Conservation (phyloP, 2,797 vertebrate species). For the Paratrypauchen microcephalus region DNA sequence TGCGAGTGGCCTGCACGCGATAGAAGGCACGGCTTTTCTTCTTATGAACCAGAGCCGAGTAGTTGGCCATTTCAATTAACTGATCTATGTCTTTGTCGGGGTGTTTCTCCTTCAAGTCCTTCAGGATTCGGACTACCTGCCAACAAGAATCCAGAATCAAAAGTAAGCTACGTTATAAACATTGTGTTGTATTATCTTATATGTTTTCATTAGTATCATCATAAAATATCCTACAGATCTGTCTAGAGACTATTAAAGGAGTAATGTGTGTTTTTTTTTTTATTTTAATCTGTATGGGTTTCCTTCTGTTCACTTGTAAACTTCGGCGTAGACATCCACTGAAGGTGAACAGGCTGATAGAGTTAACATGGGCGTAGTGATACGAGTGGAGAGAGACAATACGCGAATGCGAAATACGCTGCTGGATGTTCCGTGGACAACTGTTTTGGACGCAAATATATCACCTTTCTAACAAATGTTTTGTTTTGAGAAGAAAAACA, state of each 20-base stretch:
- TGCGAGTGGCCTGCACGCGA: constrained; percentile 90
- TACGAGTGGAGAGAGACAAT: too few relatives aligned
- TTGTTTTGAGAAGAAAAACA: too few relatives aligned
- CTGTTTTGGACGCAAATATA: too few relatives aligned
- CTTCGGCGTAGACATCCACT: too few relatives aligned
- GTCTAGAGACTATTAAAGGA: neutral
- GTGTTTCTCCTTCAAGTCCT: constrained; percentile 91
- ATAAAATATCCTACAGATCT: neutral
- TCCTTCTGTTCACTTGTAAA: too few relatives aligned
- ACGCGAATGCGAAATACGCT: too few relatives aligned
- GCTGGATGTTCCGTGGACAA: too few relatives aligned
- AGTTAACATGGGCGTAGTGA: too few relatives aligned
- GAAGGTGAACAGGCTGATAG: too few relatives aligned
- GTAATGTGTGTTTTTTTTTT: too few relatives aligned
- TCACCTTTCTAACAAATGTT: too few relatives aligned
- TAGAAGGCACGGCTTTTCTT: constrained; percentile 96
- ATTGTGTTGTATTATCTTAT: neutral
- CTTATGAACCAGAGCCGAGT: constrained; percentile 87
- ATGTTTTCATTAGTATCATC: neutral
- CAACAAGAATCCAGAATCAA: constrained; percentile 1
- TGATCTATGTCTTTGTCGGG: constrained; percentile 94
- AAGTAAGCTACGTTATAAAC: neutral
- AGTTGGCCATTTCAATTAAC: constrained; percentile 93
- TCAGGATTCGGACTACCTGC: constrained; percentile 87
- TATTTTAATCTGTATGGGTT: too few relatives aligned